These are phyloP conservation scores for Siderastrea radians DNA, from an alignment of 92 coral and sea anemone genomes.

Conservation along the genomic window DNA sequence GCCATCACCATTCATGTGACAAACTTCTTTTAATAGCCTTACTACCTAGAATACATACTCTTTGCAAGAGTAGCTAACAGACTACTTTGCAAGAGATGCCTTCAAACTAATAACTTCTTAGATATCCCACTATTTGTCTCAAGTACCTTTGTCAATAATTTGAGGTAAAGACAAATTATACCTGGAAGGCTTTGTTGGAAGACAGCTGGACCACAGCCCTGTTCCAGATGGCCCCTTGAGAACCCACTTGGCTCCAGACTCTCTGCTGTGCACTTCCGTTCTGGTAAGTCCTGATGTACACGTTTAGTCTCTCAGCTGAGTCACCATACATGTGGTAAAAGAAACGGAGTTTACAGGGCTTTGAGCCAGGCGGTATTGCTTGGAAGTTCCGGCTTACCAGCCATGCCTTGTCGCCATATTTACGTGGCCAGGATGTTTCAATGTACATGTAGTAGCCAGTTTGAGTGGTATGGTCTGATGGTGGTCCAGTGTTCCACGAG, in stretches of 20 bases:
- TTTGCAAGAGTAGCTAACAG: no score
- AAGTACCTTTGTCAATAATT: background rate
- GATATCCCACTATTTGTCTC: background rate
- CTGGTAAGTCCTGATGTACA: constrained; percentile 82
- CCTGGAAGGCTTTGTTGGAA: constrained; percentile 82
- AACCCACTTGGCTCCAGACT: constrained; percentile 74
- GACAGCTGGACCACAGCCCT: constrained; percentile 80
- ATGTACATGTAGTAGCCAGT: constrained; percentile 92
- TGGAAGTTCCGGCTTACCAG: constrained; percentile 91
- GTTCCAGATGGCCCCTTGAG: constrained; percentile 93
- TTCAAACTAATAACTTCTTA: background rate
- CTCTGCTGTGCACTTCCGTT: constrained; percentile 77
- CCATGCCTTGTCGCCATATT: constrained; percentile 98
- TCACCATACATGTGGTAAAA: constrained; percentile 98
- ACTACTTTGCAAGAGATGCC: background rate
- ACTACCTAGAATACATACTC: no score
- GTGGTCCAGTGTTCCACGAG: constrained; percentile 96
- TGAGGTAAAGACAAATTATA: background rate
- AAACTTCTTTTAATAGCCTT: no score
- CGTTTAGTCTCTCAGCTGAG: constrained; percentile 88
- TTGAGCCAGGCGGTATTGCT: constrained; percentile 61
- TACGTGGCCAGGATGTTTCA: constrained; percentile 97
- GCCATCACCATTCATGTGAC: background rate
- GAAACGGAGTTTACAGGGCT: constrained; percentile 90
- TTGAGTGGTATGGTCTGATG: constrained; percentile 92